Conservation (phyloP, 2,888 invertebrate genomes). For the Autographa gamma region DNA sequence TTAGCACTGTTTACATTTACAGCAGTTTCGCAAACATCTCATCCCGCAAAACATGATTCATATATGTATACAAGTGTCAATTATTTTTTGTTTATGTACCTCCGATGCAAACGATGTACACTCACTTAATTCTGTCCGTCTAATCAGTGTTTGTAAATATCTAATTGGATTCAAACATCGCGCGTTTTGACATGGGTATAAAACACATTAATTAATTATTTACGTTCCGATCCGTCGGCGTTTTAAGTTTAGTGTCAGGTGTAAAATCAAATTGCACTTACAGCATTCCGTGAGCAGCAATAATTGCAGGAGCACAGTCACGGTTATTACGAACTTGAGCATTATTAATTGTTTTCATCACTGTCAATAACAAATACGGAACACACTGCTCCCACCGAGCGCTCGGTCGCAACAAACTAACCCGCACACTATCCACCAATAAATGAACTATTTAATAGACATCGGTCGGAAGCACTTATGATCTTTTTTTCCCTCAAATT, state of each 20-base stretch:
- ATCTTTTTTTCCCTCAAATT: conserved; percentile 20
- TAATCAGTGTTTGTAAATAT: conserved; percentile 29
- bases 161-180: conserved; percentile 42
- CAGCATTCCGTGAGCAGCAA: conserved; percentile 59
- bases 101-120: not conserved
- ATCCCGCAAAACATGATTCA: not conserved
- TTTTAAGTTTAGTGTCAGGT: conserved; percentile 37
- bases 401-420: conserved; percentile 18
- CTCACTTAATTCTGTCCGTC: not conserved
- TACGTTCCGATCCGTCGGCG: conserved; percentile 45
- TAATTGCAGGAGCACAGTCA: conserved; percentile 57
- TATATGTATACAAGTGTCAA: not conserved
- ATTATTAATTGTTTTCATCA: conserved; percentile 55
- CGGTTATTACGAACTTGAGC: conserved; percentile 53
- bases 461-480: conserved; percentile 19
- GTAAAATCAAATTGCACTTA: conserved; percentile 62
- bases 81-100: not conserved
- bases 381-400: conserved; percentile 27
- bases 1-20: conserved; percentile 3
- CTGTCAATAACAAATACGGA: conserved; percentile 35
- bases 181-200: conserved; percentile 37
- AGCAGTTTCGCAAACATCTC: not conserved
- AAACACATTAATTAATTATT: conserved; percentile 34
- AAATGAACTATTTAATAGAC: conserved; percentile 24
- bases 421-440: conserved; percentile 16